These are phyloP conservation scores for Sphinx pinastri DNA, from an alignment of 2,888 invertebrate genomes.

Conservation along the genomic window DNA sequence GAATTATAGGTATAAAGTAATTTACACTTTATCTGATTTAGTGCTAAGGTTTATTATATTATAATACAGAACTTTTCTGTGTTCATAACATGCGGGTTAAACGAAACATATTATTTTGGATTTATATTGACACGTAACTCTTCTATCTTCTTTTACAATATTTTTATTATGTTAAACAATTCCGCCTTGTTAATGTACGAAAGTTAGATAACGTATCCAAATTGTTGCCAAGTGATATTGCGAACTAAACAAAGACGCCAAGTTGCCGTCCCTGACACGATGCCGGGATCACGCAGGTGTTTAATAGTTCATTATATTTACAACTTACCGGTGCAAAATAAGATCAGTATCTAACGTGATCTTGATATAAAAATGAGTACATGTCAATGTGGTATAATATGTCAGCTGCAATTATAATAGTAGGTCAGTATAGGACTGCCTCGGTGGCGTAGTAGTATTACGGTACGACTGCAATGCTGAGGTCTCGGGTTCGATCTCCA, in stretches of 20 bases:
- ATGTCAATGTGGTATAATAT: neutral
- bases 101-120: no score
- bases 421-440: neutral
- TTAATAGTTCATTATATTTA: conserved; percentile 31
- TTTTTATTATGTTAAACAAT: neutral
- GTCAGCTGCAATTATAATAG: neutral
- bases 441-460: no score
- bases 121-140: no score
- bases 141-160: neutral
- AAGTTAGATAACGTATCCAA: conserved; percentile 47
- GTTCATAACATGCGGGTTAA: no score
- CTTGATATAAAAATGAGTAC: neutral
- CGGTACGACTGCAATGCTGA: no score
- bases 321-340: conserved; percentile 1
- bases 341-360: neutral
- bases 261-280: conserved; percentile 61
- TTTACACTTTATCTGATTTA: no score
- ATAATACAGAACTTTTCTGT: no score
- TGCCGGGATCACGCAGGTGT: conserved; percentile 42
- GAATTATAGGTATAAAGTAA: no score
- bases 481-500: no score
- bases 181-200: neutral
- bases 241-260: conserved; percentile 52
- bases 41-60: no score
- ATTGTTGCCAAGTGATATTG: conserved; percentile 42